Percentiles rank a stretch among this genome's conserved stretches.
These are phyloP conservation scores for Epinephelus moara DNA, from an alignment of 2,113 vertebrate genomes.

Conservation along the genomic window DNA sequence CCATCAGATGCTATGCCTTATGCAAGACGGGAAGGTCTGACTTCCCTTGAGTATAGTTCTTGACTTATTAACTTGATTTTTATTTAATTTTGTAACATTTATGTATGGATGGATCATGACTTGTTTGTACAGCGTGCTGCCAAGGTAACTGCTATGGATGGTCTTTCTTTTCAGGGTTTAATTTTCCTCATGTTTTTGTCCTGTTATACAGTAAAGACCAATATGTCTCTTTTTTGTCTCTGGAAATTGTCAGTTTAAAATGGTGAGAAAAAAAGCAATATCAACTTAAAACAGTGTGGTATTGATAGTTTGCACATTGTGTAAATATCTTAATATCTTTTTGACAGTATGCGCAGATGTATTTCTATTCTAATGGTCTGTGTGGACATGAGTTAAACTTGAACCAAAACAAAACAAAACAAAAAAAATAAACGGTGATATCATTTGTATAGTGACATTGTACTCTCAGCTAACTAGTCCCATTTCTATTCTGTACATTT, in stretches of 20 bases:
- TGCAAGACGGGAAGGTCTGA: constrained; percentile 78
- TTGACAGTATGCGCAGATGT: constrained; percentile 72
- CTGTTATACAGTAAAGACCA: constrained; percentile 52
- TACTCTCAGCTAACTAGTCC: constrained; percentile 71
- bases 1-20: constrained; percentile 82
- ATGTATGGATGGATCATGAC: constrained; percentile 45
- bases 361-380: constrained; percentile 75
- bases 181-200: constrained; percentile 59
- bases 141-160: constrained; percentile 64
- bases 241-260: constrained; percentile 58
- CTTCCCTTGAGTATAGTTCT: constrained; percentile 80
- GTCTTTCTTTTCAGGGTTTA: constrained; percentile 66
- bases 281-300: constrained; percentile 74
- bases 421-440: constrained; percentile 48
- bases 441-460: constrained; percentile 78
- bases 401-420: constrained; percentile 64
- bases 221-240: constrained; percentile 56
- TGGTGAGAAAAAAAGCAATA: constrained; percentile 80
- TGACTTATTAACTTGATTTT: constrained; percentile 78
- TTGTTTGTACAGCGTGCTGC: constrained; percentile 65
- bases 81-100: constrained; percentile 82
- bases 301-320: constrained; percentile 83
- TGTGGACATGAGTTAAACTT: constrained; percentile 63
- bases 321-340: constrained; percentile 82
- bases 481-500: constrained; percentile 93